Evolutionary conservation across 2,797 vertebrate species (phyloP).

Genomic region (Distichodus sexfasciatus): DNA sequence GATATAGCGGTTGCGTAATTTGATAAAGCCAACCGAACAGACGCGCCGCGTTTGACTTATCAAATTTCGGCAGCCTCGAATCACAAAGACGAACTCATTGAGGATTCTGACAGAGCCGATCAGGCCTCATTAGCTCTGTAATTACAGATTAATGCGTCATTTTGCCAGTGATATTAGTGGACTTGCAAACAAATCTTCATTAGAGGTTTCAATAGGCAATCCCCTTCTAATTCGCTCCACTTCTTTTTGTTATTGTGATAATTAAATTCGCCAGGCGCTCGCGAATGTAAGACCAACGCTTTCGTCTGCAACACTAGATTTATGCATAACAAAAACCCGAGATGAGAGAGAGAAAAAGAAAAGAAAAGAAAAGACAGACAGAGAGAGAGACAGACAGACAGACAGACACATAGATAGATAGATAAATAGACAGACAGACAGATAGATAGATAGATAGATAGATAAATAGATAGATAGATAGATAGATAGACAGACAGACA

Average conservation of each 20-base stretch:
- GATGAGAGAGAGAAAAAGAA: not conserved
- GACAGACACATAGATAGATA: too few relatives aligned
- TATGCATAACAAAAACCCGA: not conserved
- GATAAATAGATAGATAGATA: too few relatives aligned
- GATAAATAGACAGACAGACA: too few relatives aligned
- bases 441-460: too few relatives aligned
- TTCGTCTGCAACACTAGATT: too few relatives aligned
- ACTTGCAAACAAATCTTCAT: slow-evolving; percentile 55
- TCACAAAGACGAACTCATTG: slow-evolving; percentile 48
- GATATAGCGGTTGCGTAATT: not conserved
- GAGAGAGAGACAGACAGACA: too few relatives aligned
- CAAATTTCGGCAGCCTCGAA: slow-evolving; percentile 31
- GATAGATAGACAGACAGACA: too few relatives aligned
- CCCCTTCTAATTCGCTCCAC: slow-evolving; percentile 46
- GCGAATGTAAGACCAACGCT: not conserved
- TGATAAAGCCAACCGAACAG: not conserved
- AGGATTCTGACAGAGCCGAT: slow-evolving; percentile 61
- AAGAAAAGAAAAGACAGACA: too few relatives aligned
- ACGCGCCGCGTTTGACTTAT: slow-evolving; percentile 18
- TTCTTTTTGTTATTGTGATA: slow-evolving; percentile 6
- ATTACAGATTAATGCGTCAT: slow-evolving; percentile 64
- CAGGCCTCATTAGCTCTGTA: slow-evolving; percentile 67
- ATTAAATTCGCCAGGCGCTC: slow-evolving; percentile 25
- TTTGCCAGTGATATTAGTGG: slow-evolving; percentile 60
- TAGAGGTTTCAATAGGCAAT: slow-evolving; percentile 40